A percentile compares a stretch with the other conserved stretches of the same genome.
Conservation (phyloP, 2,797 vertebrate genomes). For the Myripristis murdjan region DNA sequence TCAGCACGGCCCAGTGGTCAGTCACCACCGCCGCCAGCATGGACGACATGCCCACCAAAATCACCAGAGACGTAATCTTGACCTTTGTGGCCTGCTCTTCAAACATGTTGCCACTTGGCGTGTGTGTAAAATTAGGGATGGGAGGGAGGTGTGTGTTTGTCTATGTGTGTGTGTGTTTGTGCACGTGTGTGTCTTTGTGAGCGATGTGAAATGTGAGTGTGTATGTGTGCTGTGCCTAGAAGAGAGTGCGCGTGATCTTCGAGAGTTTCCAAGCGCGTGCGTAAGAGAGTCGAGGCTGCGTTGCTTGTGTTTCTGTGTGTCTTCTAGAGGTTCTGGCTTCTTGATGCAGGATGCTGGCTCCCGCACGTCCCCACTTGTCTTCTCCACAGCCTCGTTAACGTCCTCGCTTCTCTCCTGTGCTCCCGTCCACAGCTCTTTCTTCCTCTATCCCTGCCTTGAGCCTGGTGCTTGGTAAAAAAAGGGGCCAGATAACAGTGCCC, state of each 20-base stretch:
- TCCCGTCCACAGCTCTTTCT: slow-evolving; percentile 75
- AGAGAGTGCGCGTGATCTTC: neutral
- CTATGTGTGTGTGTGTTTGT: slow-evolving; percentile 6
- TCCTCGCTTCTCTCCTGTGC: slow-evolving; percentile 64
- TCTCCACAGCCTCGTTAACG: slow-evolving; percentile 48
- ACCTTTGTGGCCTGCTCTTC: slow-evolving; percentile 90
- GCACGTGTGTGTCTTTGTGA: slow-evolving; percentile 6
- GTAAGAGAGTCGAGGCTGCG: slow-evolving; percentile 6
- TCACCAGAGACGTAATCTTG: slow-evolving; percentile 89
- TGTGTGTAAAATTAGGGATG: slow-evolving; percentile 13
- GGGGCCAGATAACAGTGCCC: slow-evolving; percentile 87
- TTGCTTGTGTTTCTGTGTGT: slow-evolving; percentile 6
- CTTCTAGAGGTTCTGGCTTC: slow-evolving; percentile 22
- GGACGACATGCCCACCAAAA: slow-evolving; percentile 90
- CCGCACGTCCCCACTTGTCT: slow-evolving; percentile 48
- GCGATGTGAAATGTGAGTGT: neutral
- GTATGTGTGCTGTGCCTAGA: neutral
- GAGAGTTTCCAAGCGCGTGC: neutral
- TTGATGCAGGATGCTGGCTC: slow-evolving; percentile 36
- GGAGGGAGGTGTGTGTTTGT: neutral
- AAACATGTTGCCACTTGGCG: slow-evolving; percentile 81
- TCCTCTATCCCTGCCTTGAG: slow-evolving; percentile 70
- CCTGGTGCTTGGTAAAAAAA: slow-evolving; percentile 71
- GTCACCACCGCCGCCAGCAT: slow-evolving; percentile 92
- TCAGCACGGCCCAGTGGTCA: slow-evolving; percentile 97